A percentile compares a stretch with the other conserved stretches of the same genome.
Evolutionary conservation across 2,113 vertebrate genomes (phyloP).

Genomic region (Furnarius figulus): DNA sequence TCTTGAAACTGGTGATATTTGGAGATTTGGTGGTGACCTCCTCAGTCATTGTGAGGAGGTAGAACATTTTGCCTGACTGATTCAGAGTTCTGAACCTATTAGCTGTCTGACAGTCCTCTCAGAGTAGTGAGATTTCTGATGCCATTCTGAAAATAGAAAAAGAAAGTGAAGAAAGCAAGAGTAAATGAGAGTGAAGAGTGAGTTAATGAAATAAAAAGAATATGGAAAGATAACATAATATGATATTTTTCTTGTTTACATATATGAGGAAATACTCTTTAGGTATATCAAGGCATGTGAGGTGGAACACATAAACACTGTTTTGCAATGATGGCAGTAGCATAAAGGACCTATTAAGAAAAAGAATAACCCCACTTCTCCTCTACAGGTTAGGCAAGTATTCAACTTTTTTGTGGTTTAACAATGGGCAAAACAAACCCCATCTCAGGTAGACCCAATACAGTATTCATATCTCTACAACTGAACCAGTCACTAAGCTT

Average conservation of each 20-base stretch:
- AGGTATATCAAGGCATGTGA: background rate
- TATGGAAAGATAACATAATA: background rate
- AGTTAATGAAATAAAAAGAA: background rate
- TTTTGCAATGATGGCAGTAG: background rate
- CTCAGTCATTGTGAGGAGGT: background rate
- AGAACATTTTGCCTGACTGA: background rate
- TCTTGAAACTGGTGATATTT: background rate
- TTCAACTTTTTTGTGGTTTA: background rate
- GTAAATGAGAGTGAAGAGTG: background rate
- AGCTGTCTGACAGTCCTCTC: background rate
- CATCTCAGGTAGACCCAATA: background rate
- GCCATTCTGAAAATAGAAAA: background rate
- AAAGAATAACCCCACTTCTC: rapidly evolving
- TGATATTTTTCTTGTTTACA: background rate
- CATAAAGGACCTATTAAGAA: background rate
- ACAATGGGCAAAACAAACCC: background rate
- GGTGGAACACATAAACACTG: background rate
- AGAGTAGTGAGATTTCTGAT: background rate
- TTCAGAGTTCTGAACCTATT: background rate
- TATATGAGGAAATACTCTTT: background rate
- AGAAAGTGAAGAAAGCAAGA: background rate
- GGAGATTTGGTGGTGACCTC: background rate
- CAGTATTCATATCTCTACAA: background rate
- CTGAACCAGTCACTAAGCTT: background rate
- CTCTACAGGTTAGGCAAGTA: background rate